These are phyloP conservation scores for Halocynthia roretzi DNA, from an alignment of 23 tunicate genomes.

Conservation along the genomic window DNA sequence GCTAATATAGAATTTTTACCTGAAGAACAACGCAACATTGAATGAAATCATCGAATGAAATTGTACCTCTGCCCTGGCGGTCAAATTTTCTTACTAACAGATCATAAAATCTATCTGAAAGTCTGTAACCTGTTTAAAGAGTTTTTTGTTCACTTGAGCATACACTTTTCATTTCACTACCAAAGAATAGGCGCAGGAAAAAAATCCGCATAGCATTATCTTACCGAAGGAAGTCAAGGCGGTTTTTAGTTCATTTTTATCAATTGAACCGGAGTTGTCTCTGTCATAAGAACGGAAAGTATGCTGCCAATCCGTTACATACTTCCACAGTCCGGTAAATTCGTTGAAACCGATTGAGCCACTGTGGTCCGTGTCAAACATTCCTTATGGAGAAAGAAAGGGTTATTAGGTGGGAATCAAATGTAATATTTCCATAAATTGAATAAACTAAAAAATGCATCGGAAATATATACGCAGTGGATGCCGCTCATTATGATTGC, in stretches of 20 bases:
- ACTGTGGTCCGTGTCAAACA: slow-evolving; percentile 91
- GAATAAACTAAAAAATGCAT: no score
- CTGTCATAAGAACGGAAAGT: slow-evolving; percentile 80
- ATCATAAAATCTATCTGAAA: slow-evolving; percentile 72
- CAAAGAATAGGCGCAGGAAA: background rate
- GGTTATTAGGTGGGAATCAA: no score
- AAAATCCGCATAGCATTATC: background rate
- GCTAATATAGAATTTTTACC: slow-evolving; percentile 11
- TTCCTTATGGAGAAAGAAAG: slow-evolving; percentile 28
- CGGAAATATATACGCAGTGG: no score
- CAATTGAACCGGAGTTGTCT: slow-evolving; percentile 85
- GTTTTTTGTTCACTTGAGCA: background rate
- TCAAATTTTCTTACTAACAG: slow-evolving; percentile 77
- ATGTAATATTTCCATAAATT: background rate
- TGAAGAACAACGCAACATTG: slow-evolving; percentile 90
- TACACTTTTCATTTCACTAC: background rate
- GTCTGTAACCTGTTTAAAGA: slow-evolving; percentile 48
- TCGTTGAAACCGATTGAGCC: slow-evolving; percentile 84
- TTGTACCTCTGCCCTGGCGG: slow-evolving; percentile 63
- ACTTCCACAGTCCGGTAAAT: slow-evolving; percentile 89
- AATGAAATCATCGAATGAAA: slow-evolving; percentile 89
- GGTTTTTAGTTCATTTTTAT: slow-evolving; percentile 69
- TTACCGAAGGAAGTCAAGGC: slow-evolving; percentile 69
- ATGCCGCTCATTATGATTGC: no score
- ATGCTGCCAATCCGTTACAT: slow-evolving; percentile 88